Evolutionary conservation across 1,140 invertebrate genomes (phyloP).

Genomic region (Contarinia nasturtii): DNA sequence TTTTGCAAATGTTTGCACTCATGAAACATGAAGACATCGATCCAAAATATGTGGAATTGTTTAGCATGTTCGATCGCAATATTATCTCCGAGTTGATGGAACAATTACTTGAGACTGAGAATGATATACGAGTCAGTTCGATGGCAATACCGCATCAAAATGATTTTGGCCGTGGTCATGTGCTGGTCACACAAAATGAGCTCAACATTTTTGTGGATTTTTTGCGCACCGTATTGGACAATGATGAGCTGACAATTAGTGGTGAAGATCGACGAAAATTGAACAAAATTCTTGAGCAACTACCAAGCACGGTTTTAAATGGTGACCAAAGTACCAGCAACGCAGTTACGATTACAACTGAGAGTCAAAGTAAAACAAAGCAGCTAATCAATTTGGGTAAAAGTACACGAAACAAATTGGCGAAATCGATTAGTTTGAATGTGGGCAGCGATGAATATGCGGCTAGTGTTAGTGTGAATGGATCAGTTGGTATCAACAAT

Average conservation of each 20-base stretch:
- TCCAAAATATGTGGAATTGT: conserved; percentile 48
- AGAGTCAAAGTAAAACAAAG: conserved; percentile 8
- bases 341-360: not conserved
- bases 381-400: conserved; percentile 18
- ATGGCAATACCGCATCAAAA: conserved; percentile 34
- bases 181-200: conserved; percentile 47
- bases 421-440: conserved; percentile 19
- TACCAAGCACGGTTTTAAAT: conserved; percentile 10
- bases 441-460: conserved; percentile 7
- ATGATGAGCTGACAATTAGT: conserved; percentile 14
- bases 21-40: conserved; percentile 65
- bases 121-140: conserved; percentile 31
- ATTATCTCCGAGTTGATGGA: conserved; percentile 56
- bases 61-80: conserved; percentile 56
- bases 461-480: conserved; percentile 11
- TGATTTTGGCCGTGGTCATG: conserved; percentile 36
- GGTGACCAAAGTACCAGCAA: not conserved
- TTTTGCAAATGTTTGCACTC: conserved; percentile 77
- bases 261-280: conserved; percentile 16
- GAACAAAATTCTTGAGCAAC: conserved; percentile 14
- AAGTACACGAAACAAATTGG: conserved; percentile 19
- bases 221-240: conserved; percentile 14
- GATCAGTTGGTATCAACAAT: not conserved
- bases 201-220: conserved; percentile 40
- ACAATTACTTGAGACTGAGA: conserved; percentile 33